A percentile compares a stretch with the other conserved stretches of the same genome.
phyloP scores from a whole-genome alignment of 2,797 vertebrate genomes.

The Benthosema pterotum region DNA sequence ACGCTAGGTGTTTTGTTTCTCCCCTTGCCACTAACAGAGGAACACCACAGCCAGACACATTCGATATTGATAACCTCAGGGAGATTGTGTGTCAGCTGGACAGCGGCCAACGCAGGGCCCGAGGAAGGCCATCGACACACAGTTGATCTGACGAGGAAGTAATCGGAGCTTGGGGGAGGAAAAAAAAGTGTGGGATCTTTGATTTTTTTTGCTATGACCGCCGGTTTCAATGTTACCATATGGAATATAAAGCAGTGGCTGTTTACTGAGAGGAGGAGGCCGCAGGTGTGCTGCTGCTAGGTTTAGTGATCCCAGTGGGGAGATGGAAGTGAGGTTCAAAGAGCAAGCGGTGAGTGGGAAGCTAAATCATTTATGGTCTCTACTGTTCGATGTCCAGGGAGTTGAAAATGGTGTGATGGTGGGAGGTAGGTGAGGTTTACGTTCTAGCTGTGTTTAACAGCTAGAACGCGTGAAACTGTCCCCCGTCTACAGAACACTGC shows the following conservation, averaged over 20 bases:
- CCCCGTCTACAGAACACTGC: not conserved
- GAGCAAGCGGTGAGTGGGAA: constrained; percentile 76
- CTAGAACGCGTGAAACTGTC: not conserved
- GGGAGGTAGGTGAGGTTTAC: not conserved
- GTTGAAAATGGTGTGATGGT: not conserved
- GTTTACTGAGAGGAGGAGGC: constrained; percentile 44
- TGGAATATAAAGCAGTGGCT: constrained; percentile 45
- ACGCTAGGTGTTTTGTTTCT: constrained; percentile 38
- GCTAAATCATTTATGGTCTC: not conserved
- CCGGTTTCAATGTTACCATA: constrained; percentile 22
- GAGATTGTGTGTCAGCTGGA: constrained; percentile 45
- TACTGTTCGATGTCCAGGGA: not conserved
- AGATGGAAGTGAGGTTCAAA: constrained; percentile 84
- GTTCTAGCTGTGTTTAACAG: not conserved
- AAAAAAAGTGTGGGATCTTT: constrained; percentile 26
- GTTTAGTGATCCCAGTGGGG: constrained; percentile 41
- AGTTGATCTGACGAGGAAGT: constrained; percentile 17
- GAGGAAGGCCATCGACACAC: not conserved
- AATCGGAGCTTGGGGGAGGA: constrained; percentile 16
- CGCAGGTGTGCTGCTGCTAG: constrained; percentile 63
- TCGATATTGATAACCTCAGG: constrained; percentile 37
- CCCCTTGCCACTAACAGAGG: constrained; percentile 23
- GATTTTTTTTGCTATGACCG: constrained; percentile 34
- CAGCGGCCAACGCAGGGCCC: not conserved
- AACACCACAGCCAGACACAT: constrained; percentile 35